phyloP scores from a whole-genome alignment of 2,888 invertebrate genomes.

The Fissipunctia ypsillon region DNA sequence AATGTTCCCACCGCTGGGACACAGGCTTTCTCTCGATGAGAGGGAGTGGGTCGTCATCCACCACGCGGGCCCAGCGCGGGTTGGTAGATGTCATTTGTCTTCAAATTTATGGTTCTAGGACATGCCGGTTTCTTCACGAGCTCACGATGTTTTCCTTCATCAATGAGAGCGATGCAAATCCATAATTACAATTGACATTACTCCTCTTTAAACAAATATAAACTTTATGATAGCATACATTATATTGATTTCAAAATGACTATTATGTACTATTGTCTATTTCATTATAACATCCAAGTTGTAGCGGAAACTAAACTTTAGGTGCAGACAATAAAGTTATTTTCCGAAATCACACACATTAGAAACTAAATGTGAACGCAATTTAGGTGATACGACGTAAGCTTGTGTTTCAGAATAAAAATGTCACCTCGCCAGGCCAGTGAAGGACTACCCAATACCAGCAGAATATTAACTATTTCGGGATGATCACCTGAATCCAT shows the following conservation, averaged over 20 bases:
- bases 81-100: too few relatives aligned
- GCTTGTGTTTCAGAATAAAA: background rate
- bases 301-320: background rate
- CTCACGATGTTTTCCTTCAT: too few relatives aligned
- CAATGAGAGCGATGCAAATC: too few relatives aligned
- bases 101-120: too few relatives aligned
- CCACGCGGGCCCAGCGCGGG: too few relatives aligned
- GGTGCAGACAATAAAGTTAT: background rate
- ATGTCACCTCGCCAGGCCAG: background rate
- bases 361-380: too few relatives aligned
- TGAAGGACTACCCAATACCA: background rate
- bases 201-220: background rate
- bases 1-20: too few relatives aligned
- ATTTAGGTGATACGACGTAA: background rate
- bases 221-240: background rate
- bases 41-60: too few relatives aligned
- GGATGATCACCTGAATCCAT: conserved; percentile 93
- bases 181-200: background rate
- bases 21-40: too few relatives aligned
- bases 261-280: background rate
- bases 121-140: too few relatives aligned
- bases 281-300: background rate
- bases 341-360: background rate
- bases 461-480: background rate
- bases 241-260: background rate